Percentiles rank a stretch among this genome's conserved stretches.
phyloP scores from a whole-genome alignment of 2,888 invertebrate genomes.

The Acanthosepion pharaonis region DNA sequence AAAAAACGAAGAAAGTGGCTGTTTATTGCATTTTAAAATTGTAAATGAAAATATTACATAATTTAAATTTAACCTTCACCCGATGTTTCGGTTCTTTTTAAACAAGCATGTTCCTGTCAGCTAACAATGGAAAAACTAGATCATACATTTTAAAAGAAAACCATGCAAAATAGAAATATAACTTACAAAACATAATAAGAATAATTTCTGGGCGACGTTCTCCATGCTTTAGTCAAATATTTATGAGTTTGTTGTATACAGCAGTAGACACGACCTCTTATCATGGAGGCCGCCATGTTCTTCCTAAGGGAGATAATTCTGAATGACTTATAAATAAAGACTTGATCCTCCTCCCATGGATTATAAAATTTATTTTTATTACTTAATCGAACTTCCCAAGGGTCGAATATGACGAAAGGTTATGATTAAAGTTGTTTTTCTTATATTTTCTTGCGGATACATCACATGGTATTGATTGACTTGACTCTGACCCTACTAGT shows the following conservation, averaged over 20 bases:
- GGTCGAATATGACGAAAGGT: no score
- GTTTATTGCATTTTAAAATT: no score
- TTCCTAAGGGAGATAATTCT: not conserved
- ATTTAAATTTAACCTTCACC: not conserved
- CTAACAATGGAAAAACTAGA: not conserved
- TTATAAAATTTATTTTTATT: no score
- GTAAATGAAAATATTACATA: no score
- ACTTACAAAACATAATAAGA: slow-evolving; percentile 44
- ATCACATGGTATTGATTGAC: no score
- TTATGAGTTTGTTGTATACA: slow-evolving; percentile 38
- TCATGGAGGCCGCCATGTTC: slow-evolving; percentile 43
- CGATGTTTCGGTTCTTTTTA: not conserved
- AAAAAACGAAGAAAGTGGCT: no score
- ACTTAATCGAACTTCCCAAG: no score
- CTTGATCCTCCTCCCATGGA: no score
- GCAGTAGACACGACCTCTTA: not conserved
- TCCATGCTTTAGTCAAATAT: not conserved
- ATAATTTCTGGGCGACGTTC: not conserved
- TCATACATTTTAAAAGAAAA: not conserved
- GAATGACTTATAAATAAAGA: not conserved
- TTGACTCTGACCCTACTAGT: no score
- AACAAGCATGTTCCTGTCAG: no score
- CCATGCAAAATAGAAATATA: not conserved
- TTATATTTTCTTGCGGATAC: no score
- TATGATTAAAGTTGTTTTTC: no score